Evolutionary conservation across 2,888 invertebrate species (phyloP).

Genomic region (Pycnomerus fuliginosus): DNA sequence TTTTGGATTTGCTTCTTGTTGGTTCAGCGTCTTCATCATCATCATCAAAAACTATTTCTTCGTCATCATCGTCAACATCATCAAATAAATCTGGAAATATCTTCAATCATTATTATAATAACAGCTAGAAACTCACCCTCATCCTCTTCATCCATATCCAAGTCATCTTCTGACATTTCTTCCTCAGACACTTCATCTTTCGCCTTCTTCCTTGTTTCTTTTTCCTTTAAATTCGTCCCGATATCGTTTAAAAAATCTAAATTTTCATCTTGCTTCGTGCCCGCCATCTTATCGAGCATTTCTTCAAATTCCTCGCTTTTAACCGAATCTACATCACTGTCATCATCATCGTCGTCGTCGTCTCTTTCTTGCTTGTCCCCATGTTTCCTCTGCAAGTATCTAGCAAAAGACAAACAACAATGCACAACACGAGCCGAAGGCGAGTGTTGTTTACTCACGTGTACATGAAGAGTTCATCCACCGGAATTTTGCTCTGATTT

Average conservation of each 20-base stretch:
- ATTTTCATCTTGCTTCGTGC: constrained; percentile 53
- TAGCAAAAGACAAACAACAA: constrained; percentile 49
- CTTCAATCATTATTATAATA: neutral
- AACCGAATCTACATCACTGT: constrained; percentile 69
- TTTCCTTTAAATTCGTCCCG: constrained; percentile 47
- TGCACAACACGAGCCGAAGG: too few relatives aligned
- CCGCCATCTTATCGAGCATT: constrained; percentile 61
- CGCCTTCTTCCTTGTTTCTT: constrained; percentile 26
- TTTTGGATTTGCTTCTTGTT: constrained; percentile 31
- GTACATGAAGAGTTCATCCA: constrained; percentile 86
- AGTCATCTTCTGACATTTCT: constrained; percentile 40
- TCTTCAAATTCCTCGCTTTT: constrained; percentile 76
- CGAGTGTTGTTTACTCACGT: constrained; percentile 40
- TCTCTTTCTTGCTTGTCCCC: constrained; percentile 49
- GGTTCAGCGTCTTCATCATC: constrained; percentile 36
- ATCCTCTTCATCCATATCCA: constrained; percentile 52
- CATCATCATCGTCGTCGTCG: constrained; percentile 58
- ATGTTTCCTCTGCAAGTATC: constrained; percentile 60
- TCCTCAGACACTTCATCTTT: constrained; percentile 35
- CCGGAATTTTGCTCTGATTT: constrained; percentile 74
- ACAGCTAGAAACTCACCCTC: constrained; percentile 30
- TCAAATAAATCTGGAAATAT: constrained; percentile 34
- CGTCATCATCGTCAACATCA: constrained; percentile 49
- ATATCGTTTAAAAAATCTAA: constrained; percentile 70
- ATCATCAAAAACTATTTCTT: constrained; percentile 45